A percentile compares a stretch with the other conserved stretches of the same genome.
Conservation (phyloP, 2,797 vertebrate genomes). For the Oryzias dopingdopingensis region DNA sequence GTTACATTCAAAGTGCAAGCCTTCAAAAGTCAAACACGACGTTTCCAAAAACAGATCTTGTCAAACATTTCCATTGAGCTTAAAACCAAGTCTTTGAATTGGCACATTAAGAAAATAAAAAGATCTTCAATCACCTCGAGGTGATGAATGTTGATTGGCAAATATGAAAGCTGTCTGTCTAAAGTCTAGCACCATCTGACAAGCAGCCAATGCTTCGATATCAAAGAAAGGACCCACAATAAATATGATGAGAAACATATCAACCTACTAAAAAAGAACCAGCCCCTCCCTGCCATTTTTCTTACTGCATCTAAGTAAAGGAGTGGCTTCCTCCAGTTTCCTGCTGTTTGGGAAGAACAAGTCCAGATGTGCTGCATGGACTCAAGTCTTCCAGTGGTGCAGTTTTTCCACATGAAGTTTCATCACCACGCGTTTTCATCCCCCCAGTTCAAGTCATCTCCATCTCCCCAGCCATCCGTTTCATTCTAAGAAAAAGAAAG, state of each 20-base stretch:
- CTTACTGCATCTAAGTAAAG: conserved; percentile 27
- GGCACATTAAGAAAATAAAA: conserved; percentile 47
- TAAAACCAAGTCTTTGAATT: conserved; percentile 42
- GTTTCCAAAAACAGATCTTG: conserved; percentile 20
- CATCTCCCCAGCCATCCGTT: conserved; percentile 90
- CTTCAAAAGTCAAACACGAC: conserved; percentile 48
- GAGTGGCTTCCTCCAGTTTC: conserved; percentile 11
- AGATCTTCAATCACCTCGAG: conserved; percentile 18
- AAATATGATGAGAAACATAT: conserved; percentile 17
- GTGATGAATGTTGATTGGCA: conserved; percentile 46
- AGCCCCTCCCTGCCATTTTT: conserved; percentile 3
- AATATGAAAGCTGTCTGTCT: conserved; percentile 36
- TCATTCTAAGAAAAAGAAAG: conserved; percentile 69
- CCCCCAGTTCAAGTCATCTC: conserved; percentile 91
- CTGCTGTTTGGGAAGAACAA: conserved; percentile 11
- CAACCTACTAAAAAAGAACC: conserved; percentile 7
- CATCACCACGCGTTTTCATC: conserved; percentile 86
- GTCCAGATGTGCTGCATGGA: conserved; percentile 16
- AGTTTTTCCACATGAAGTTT: conserved; percentile 24
- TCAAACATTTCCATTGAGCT: conserved; percentile 15
- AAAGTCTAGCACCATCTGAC: conserved; percentile 26
- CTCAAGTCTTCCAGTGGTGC: conserved; percentile 20
- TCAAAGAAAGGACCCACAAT: conserved; percentile 20
- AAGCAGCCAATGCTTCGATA: conserved; percentile 18
- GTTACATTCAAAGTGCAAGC: conserved; percentile 69